Evolutionary conservation across 2,113 vertebrate species (phyloP).

Genomic region (Parotia lawesii): DNA sequence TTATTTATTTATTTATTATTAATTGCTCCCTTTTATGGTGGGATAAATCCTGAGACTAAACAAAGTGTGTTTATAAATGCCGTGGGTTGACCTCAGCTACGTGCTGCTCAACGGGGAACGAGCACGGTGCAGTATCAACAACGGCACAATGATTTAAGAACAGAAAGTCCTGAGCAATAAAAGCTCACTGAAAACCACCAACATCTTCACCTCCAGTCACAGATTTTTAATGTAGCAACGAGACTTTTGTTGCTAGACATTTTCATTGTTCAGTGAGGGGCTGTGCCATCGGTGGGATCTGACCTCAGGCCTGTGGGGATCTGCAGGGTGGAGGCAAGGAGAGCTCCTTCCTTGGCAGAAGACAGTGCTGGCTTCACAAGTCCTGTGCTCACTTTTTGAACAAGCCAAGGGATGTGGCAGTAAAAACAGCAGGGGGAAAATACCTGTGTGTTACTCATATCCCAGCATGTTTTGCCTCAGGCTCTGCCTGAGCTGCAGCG

Average conservation of each 20-base stretch:
- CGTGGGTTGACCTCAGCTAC: neutral
- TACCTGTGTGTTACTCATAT: neutral
- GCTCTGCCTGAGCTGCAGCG: neutral
- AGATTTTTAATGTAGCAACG: neutral
- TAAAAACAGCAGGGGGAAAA: neutral
- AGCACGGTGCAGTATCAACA: neutral
- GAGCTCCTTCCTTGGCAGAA: neutral
- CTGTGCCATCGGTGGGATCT: accelerated
- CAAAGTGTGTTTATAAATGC: neutral
- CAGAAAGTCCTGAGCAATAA: neutral
- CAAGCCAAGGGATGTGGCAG: neutral
- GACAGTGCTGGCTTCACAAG: neutral
- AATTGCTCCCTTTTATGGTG: neutral
- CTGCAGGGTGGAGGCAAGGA: neutral
- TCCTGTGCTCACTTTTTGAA: neutral
- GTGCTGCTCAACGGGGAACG: neutral
- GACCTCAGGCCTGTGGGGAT: neutral
- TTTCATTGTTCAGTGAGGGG: neutral
- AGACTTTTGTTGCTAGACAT: neutral
- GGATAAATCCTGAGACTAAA: neutral
- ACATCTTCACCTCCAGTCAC: neutral
- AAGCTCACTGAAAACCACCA: neutral
- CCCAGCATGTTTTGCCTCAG: neutral
- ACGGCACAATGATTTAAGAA: neutral
- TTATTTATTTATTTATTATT: neutral